Evolutionary conservation across 2,888 invertebrate species (phyloP), one percentile per base, ranked within the genome.

Genomic region (Hoplodrina blanda): DNA sequence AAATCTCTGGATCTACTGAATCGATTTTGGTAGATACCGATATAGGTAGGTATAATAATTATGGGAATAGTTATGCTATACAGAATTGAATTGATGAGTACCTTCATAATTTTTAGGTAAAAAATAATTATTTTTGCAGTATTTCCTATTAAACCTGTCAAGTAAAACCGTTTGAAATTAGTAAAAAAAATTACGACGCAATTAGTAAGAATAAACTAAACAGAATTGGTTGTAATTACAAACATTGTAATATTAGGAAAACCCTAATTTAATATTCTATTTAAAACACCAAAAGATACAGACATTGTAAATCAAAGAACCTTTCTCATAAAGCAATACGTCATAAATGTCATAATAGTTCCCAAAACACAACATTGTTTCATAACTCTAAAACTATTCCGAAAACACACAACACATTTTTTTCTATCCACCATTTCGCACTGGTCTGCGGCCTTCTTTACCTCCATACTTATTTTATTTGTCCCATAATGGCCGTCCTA

Each of bases 401-500:
- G 20, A 66, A 69, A 77, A 69, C 30, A 83, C 60, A 76, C 62
- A 81, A 56, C 50, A 33, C 15, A 55, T 57, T 69, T 74, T 25
- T 78, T 75, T 65, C 49, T 56, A 41, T 62, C 5, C 19, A 8
- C 33, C 57, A 63, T 82, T 83, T 83, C 68, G 83, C 83, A 76
- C 68, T 78, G 78, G 76, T 83, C 80, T 84, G 82, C 77, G 80
- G 81, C 74, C 67, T 79, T 75, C 77, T 78, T 80, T 76, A 74
- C 50, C 44, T 55, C 68, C 37, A 41, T 68, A 71, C 72, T 86
- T 86, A 86, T 87, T 87, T 85, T 87, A 85, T 84, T 84, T 77
- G 80, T 83, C 77, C 64, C 75, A 78, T 80, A 78, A 85, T 83
- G 85, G 88, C 85, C 83, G 88, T 78, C 87, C 82, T 86, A 87